phyloP scores from a whole-genome alignment of 1,140 invertebrate species.

The Mycetomoellerius zeteki region DNA sequence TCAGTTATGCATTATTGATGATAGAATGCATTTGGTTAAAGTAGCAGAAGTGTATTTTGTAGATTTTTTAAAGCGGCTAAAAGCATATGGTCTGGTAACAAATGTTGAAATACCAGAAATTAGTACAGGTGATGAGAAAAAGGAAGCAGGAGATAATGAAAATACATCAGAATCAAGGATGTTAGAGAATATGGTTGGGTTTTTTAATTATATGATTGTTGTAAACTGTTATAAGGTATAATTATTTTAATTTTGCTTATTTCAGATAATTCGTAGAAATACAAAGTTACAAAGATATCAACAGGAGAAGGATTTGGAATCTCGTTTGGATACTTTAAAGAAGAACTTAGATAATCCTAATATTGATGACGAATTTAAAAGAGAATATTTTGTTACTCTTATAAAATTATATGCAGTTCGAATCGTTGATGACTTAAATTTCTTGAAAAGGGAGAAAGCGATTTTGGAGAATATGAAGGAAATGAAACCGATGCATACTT shows the following conservation, averaged over 20 bases:
- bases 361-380: slow-evolving; percentile 93
- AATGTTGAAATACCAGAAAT: slow-evolving; percentile 88
- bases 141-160: slow-evolving; percentile 30
- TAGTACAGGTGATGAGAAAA: slow-evolving; percentile 71
- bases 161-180: slow-evolving; percentile 78
- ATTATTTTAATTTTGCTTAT: slow-evolving; percentile 30
- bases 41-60: slow-evolving; percentile 94
- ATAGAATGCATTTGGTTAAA: slow-evolving; percentile 90
- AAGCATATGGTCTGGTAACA: slow-evolving; percentile 91
- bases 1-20: slow-evolving; percentile 89
- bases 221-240: slow-evolving; percentile 11
- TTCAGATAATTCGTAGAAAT: slow-evolving; percentile 88
- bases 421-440: slow-evolving; percentile 93
- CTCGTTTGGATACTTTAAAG: slow-evolving; percentile 90
- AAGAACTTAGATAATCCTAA: slow-evolving; percentile 89
- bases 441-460: slow-evolving; percentile 91
- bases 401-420: slow-evolving; percentile 92
- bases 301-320: slow-evolving; percentile 93
- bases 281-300: slow-evolving; percentile 94
- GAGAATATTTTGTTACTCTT: slow-evolving; percentile 94
- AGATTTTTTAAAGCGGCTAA: slow-evolving; percentile 93
- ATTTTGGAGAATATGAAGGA: slow-evolving; percentile 91
- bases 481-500: slow-evolving; percentile 68
- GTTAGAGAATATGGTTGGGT: slow-evolving; percentile 81
- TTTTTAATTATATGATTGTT: slow-evolving; percentile 1